Evolutionary conservation across 2,797 vertebrate species (phyloP).

Genomic region (Meriones psammophilus): DNA sequence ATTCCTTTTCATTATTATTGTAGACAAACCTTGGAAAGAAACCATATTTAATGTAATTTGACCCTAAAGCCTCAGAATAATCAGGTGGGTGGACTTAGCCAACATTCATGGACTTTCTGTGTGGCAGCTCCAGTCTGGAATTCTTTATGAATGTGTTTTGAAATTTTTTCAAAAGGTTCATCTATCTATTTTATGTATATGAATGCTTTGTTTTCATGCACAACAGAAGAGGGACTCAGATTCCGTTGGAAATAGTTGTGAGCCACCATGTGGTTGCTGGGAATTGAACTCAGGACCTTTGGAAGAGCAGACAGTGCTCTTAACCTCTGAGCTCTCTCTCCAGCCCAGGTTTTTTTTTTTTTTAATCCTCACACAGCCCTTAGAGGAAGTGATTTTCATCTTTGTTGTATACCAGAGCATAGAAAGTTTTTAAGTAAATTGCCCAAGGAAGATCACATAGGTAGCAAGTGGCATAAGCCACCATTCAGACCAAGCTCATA

Average conservation of each 20-base stretch:
- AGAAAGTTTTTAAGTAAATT: not conserved
- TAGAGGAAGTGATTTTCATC: not conserved
- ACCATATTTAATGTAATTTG: not conserved
- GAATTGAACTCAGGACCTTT: too few species aligned
- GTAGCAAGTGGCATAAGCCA: not conserved
- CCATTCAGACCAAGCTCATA: not conserved
- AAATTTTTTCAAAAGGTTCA: too few species aligned
- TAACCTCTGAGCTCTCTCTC: too few species aligned
- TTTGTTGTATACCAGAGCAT: not conserved
- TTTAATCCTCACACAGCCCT: not conserved
- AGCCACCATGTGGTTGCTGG: too few species aligned
- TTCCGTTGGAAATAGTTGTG: too few species aligned
- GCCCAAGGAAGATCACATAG: not conserved
- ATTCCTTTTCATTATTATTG: not conserved
- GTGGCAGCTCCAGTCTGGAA: not conserved
- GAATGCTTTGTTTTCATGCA: too few species aligned
- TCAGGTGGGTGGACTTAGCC: too few species aligned
- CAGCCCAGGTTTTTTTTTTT: not conserved
- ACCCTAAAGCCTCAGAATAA: not conserved
- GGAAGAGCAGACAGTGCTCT: too few species aligned
- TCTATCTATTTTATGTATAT: too few species aligned
- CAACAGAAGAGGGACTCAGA: too few species aligned
- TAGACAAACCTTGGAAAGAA: slow-evolving; percentile 21
- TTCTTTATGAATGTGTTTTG: not conserved
- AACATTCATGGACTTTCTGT: not conserved